Conservation (phyloP, 2,113 vertebrate genomes). For the Typhlomys cinereus region DNA sequence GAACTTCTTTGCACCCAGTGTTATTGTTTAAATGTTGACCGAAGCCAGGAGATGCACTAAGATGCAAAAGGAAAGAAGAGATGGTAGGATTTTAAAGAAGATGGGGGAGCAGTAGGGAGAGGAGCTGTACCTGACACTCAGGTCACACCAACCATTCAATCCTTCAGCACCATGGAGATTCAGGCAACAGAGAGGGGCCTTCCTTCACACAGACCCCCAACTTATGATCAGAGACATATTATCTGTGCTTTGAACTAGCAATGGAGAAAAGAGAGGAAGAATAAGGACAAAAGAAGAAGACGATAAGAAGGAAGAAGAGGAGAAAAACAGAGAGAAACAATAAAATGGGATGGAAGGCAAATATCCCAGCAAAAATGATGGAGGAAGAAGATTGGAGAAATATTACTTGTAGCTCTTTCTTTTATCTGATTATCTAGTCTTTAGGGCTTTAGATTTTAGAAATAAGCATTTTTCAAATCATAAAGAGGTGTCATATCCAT, state of each 20-base stretch:
- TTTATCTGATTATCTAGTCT: too few relatives aligned
- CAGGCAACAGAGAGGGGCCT: not conserved
- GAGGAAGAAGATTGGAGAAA: slow-evolving; percentile 10
- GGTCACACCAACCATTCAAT: not conserved
- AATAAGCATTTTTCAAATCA: not conserved
- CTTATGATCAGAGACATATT: not conserved
- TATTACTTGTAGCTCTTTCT: not conserved
- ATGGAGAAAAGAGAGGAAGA: not conserved
- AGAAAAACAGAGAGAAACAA: not conserved
- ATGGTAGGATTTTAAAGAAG: not conserved
- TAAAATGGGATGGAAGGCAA: not conserved
- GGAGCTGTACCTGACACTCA: not conserved
- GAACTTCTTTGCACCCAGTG: not conserved
- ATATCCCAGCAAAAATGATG: not conserved
- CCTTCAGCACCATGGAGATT: not conserved
- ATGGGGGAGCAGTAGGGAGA: not conserved
- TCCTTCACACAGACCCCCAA: not conserved
- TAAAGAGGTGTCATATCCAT: slow-evolving; percentile 34
- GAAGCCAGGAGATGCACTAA: not conserved
- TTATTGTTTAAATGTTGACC: slow-evolving; percentile 34
- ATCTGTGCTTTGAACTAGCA: not conserved
- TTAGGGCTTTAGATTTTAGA: too few relatives aligned
- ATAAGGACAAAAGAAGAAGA: not conserved
- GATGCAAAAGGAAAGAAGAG: slow-evolving; percentile 18
- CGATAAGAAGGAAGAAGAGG: not conserved